A percentile compares a stretch with the other conserved stretches of the same genome.
Evolutionary conservation across 1,140 invertebrate genomes (phyloP).

Genomic region (Vanessa atalanta): DNA sequence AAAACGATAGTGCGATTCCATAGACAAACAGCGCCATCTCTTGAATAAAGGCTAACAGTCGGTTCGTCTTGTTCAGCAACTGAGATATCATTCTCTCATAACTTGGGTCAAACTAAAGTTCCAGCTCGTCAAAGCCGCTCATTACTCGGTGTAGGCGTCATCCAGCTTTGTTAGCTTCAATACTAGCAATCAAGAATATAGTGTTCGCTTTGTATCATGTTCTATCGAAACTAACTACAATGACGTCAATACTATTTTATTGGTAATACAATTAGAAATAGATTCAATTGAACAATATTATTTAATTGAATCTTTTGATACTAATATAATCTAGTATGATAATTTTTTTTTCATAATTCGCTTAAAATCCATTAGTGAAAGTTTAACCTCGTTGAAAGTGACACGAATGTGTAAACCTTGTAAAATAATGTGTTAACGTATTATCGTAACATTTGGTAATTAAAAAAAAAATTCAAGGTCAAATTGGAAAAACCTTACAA

Average conservation of each 20-base stretch:
- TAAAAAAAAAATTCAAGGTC: no score
- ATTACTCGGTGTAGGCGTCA: conserved; percentile 26
- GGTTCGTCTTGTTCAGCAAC: not conserved
- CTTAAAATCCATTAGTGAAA: no score
- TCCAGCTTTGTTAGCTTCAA: conserved; percentile 31
- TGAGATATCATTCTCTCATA: conserved; percentile 1
- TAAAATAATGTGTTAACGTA: no score
- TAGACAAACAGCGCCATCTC: not conserved
- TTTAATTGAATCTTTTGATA: no score
- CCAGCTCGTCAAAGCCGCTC: conserved; percentile 28
- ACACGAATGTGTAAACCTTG: no score
- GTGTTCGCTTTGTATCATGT: conserved; percentile 26
- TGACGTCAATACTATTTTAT: not conserved
- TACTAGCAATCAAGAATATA: conserved; percentile 29
- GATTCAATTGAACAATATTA: no score
- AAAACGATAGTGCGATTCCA: not conserved
- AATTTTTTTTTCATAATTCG: no score
- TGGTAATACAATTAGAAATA: no score
- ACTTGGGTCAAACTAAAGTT: conserved; percentile 10
- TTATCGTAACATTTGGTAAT: no score
- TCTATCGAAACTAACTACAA: conserved; percentile 26
- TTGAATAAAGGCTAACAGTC: not conserved
- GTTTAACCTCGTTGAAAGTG: no score
- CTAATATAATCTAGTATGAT: no score
- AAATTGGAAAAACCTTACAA: no score